phyloP scores from a whole-genome alignment of 2,888 invertebrate genomes.

The Tenthredo scrophulariae region DNA sequence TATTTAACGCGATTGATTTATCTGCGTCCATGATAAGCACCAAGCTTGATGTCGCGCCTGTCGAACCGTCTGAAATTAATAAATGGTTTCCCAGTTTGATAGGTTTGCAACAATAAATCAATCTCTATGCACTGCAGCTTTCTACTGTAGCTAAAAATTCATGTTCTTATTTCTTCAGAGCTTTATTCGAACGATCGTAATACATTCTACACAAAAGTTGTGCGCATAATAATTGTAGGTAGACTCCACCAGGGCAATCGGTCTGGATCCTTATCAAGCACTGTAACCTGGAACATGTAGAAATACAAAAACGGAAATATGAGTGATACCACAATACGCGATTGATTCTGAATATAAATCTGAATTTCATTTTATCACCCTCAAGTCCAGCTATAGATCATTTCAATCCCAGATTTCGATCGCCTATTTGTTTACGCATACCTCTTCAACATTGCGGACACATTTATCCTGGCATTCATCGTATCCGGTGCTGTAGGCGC shows the following conservation, averaged over 20 bases:
- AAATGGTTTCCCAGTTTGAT: background rate
- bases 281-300: background rate
- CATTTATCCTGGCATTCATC: background rate
- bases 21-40: background rate
- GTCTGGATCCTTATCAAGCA: background rate
- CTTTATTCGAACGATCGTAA: background rate
- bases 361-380: too few species aligned
- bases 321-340: background rate
- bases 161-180: background rate
- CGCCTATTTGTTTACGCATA: background rate
- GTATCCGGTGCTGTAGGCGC: background rate
- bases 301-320: background rate
- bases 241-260: background rate
- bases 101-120: background rate
- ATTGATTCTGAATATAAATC: background rate
- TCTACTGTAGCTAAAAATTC: background rate
- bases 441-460: background rate
- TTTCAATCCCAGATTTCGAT: background rate
- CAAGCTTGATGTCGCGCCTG: background rate
- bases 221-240: background rate
- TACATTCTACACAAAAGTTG: background rate
- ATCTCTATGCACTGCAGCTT: background rate
- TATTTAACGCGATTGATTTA: background rate
- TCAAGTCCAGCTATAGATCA: too few species aligned
- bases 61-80: background rate